These are phyloP conservation scores for Oligia fasciuncula DNA, from an alignment of 2,888 invertebrate genomes.

Conservation along the genomic window DNA sequence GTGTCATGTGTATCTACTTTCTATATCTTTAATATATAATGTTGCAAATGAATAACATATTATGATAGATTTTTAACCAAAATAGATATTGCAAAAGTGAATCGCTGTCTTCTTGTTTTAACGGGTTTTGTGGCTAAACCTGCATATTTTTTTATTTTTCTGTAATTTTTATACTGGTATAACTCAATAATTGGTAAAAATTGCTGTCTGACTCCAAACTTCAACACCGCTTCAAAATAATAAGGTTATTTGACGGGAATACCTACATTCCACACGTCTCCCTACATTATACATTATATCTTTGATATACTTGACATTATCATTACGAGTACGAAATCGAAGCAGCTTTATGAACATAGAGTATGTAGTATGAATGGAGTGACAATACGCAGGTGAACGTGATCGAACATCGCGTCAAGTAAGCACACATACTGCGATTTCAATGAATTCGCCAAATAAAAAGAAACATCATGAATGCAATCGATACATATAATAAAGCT, in stretches of 20 bases:
- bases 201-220: neutral
- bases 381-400: no score
- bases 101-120: neutral
- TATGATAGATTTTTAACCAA: neutral
- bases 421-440: no score
- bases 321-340: neutral
- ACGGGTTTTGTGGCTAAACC: neutral
- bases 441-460: neutral
- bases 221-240: neutral
- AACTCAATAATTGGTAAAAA: neutral
- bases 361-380: constrained; percentile 5
- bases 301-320: constrained; percentile 4
- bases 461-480: neutral
- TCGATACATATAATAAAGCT: neutral
- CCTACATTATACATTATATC: neutral
- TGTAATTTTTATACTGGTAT: neutral
- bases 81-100: neutral
- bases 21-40: neutral
- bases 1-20: neutral
- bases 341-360: constrained; percentile 7
- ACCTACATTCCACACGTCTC: neutral
- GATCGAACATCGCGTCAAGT: neutral
- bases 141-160: neutral
- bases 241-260: constrained; percentile 2
- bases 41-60: neutral